A percentile compares a stretch with the other conserved stretches of the same genome.
Conservation (phyloP, 2,888 invertebrate genomes). For the Leucoma salicis region DNA sequence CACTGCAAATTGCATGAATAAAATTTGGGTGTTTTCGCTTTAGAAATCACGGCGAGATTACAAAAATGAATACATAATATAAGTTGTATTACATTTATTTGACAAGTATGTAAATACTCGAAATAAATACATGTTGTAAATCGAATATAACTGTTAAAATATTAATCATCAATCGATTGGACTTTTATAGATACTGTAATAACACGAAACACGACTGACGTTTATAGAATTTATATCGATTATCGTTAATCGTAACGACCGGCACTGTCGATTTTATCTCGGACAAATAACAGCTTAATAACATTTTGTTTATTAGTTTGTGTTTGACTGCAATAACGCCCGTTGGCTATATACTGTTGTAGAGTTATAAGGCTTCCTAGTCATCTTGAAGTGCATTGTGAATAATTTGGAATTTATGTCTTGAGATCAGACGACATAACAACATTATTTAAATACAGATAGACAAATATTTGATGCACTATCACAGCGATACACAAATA, state of each 20-base stretch:
- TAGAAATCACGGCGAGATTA: too few species aligned
- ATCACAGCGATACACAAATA: neutral
- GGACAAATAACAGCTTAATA: constrained; percentile 11
- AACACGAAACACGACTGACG: constrained; percentile 24
- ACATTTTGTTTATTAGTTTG: constrained; percentile 6
- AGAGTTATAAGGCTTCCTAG: neutral
- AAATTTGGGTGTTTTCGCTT: too few species aligned
- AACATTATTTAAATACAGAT: neutral
- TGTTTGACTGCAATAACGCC: neutral
- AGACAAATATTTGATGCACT: too few species aligned
- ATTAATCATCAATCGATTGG: constrained; percentile 7
- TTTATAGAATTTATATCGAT: constrained; percentile 28
- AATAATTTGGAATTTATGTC: neutral
- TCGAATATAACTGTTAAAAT: constrained; percentile 16
- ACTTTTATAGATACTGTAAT: constrained; percentile 22
- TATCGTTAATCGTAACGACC: constrained; percentile 31
- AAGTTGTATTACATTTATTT: too few species aligned
- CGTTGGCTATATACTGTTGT: neutral
- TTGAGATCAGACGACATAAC: neutral
- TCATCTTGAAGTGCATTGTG: neutral
- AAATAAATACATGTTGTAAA: too few species aligned
- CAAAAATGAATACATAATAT: too few species aligned
- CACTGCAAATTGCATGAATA: too few species aligned
- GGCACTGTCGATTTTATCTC: constrained; percentile 31
- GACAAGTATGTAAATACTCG: too few species aligned